phyloP scores from a whole-genome alignment of 2,113 vertebrate genomes.

The Anolis sagrei region DNA sequence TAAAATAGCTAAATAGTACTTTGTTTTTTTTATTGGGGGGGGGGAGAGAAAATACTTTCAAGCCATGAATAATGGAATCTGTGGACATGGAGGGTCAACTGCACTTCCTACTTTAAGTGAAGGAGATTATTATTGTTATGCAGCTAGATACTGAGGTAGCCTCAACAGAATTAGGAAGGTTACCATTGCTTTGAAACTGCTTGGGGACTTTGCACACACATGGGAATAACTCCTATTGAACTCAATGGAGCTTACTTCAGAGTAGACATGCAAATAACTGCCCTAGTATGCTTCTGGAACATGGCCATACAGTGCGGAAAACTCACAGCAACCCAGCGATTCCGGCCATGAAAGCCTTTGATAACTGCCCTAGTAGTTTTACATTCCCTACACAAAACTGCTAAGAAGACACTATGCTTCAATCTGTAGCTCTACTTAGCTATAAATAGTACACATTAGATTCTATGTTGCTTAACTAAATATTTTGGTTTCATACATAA shows the following conservation, averaged over 20 bases:
- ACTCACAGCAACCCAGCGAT: too few species aligned
- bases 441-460: background rate
- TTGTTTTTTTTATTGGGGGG: too few species aligned
- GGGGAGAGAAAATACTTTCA: too few species aligned
- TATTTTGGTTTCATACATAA: background rate
- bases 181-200: background rate
- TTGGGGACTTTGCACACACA: background rate
- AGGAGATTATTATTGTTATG: background rate
- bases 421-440: background rate
- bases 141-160: background rate
- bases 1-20: too few species aligned
- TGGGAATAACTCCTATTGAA: background rate
- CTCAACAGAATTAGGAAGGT: background rate
- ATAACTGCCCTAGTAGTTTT: background rate
- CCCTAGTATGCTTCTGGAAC: too few species aligned
- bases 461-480: background rate
- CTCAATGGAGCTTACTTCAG: background rate
- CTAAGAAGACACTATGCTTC: background rate
- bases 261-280: background rate
- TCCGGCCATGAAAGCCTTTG: too few species aligned
- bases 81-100: too few species aligned
- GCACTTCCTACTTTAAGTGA: background rate
- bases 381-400: background rate
- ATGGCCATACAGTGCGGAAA: too few species aligned
- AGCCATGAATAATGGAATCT: too few species aligned